Evolutionary conservation across 2,888 invertebrate species (phyloP).

Genomic region (Agelastica alni): DNA sequence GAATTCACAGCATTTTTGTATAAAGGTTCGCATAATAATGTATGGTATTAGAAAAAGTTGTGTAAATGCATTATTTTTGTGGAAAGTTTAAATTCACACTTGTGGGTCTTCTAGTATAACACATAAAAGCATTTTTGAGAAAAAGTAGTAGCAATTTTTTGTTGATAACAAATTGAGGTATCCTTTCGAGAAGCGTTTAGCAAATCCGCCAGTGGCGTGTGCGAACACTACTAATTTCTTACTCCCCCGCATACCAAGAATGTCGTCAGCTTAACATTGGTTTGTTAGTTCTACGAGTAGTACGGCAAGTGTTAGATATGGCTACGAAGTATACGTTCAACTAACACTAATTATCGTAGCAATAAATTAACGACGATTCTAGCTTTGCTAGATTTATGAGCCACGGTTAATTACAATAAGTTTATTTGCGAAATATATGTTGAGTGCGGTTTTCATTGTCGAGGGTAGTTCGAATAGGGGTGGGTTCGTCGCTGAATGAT

Average conservation of each 20-base stretch:
- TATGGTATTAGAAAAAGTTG: no score
- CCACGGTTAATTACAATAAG: slow-evolving; percentile 33
- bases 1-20: no score
- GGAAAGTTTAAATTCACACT: no score
- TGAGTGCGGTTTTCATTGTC: slow-evolving; percentile 26
- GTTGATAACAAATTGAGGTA: no score
- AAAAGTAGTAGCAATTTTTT: no score
- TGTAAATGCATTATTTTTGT: no score
- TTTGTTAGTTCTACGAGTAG: slow-evolving; percentile 32
- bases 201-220: background rate
- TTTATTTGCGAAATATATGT: slow-evolving; percentile 34
- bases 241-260: slow-evolving; percentile 34
- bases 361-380: slow-evolving; percentile 29
- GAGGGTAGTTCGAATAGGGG: background rate
- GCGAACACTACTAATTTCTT: background rate
- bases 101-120: no score
- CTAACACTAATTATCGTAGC: slow-evolving; percentile 35
- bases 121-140: no score
- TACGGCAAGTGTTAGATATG: slow-evolving; percentile 35
- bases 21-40: no score
- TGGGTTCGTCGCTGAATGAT: slow-evolving; percentile 12
- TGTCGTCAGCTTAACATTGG: slow-evolving; percentile 40
- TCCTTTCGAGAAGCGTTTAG: no score
- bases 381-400: slow-evolving; percentile 25
- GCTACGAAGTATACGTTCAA: slow-evolving; percentile 21